Conservation (phyloP, 2,113 vertebrate species). For the Pleuronectes platessa region DNA sequence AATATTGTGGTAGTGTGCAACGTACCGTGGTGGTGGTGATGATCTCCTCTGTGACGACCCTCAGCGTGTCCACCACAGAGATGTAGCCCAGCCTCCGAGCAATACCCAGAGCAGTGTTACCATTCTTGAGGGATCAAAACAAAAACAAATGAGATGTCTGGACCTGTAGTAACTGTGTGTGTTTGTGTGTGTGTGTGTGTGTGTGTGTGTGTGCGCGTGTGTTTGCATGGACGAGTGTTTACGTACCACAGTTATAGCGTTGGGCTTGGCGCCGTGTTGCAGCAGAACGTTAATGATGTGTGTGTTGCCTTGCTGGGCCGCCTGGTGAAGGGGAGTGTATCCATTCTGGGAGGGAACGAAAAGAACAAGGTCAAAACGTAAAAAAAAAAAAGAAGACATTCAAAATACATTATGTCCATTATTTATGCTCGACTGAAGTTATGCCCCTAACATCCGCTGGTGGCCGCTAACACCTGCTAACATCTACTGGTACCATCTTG, state of each 20-base stretch:
- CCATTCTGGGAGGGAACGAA: slow-evolving; percentile 86
- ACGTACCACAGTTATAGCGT: slow-evolving; percentile 91
- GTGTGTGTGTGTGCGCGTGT: neutral
- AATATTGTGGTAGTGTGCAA: slow-evolving; percentile 15
- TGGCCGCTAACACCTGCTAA: too few species aligned
- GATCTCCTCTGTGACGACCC: slow-evolving; percentile 96
- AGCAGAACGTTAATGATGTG: slow-evolving; percentile 96
- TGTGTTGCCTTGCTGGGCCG: slow-evolving; percentile 97
- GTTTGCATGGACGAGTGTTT: neutral
- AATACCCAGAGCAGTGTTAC: slow-evolving; percentile 94
- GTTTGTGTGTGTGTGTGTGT: neutral
- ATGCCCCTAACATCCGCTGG: too few species aligned
- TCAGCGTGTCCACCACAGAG: slow-evolving; percentile 97
- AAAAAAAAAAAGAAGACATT: too few species aligned
- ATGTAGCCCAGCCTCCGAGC: slow-evolving; percentile 97
- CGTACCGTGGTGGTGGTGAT: slow-evolving; percentile 95
- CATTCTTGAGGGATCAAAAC: slow-evolving; percentile 85
- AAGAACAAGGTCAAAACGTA: neutral
- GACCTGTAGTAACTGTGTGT: too few species aligned
- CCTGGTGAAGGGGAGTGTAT: slow-evolving; percentile 97
- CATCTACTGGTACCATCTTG: too few species aligned
- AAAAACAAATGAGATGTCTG: neutral
- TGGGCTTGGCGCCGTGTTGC: slow-evolving; percentile 93
- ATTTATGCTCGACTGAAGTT: too few species aligned
- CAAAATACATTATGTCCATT: too few species aligned